These are phyloP conservation scores for Syrmaticus mikado DNA, from an alignment of 2,113 vertebrate genomes.

Conservation along the genomic window DNA sequence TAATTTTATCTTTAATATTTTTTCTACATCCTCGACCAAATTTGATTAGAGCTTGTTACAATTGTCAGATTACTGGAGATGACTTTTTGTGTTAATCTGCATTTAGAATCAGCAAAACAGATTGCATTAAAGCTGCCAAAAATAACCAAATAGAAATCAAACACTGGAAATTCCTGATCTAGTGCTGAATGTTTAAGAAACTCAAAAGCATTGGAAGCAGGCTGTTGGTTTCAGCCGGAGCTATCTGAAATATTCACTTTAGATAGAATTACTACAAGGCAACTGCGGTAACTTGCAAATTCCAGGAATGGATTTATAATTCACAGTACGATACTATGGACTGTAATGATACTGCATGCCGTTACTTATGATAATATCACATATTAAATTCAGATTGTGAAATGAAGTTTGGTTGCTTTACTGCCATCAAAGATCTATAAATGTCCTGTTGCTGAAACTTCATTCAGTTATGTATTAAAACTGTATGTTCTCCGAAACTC, in stretches of 20 bases:
- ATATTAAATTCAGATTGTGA: constrained; percentile 53
- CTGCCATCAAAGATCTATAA: constrained; percentile 53
- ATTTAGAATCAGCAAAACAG: not conserved
- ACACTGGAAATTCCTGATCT: not conserved
- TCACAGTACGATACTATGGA: constrained; percentile 20
- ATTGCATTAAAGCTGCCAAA: not conserved
- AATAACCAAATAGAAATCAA: not conserved
- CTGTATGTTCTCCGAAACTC: not conserved
- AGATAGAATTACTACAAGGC: constrained; percentile 6
- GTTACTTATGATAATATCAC: constrained; percentile 51
- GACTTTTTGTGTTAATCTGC: not conserved
- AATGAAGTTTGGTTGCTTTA: constrained; percentile 57
- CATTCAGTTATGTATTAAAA: constrained; percentile 22
- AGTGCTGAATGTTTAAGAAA: not conserved
- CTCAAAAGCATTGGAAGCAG: constrained; percentile 10
- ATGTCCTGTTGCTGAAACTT: constrained; percentile 46
- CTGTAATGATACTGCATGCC: constrained; percentile 45
- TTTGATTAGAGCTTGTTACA: not conserved
- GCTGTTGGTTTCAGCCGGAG: constrained; percentile 9
- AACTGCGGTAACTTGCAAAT: not conserved
- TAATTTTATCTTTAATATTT: not conserved
- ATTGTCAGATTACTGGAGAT: not conserved
- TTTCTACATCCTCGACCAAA: not conserved
- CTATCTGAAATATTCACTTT: not conserved
- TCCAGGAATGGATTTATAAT: constrained; percentile 36